Evolutionary conservation across 2,888 invertebrate genomes (phyloP).

Genomic region (Esperia sulphurella): DNA sequence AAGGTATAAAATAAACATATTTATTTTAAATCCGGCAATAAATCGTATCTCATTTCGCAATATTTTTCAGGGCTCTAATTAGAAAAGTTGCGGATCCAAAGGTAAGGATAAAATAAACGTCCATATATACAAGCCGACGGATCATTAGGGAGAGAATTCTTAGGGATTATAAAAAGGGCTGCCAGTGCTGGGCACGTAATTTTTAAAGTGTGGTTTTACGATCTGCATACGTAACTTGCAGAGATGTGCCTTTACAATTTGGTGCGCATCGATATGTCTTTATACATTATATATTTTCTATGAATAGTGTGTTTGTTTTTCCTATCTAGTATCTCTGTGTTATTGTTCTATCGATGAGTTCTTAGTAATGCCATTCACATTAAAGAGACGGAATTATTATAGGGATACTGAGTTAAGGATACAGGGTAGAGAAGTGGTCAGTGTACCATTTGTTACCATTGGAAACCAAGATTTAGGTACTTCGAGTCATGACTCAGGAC

Average conservation of each 20-base stretch:
- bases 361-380: too few relatives aligned
- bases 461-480: too few relatives aligned
- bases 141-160: conserved; percentile 66
- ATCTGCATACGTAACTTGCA: conserved; percentile 57
- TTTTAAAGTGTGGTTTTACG: conserved; percentile 66
- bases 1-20: background rate
- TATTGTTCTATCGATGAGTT: too few relatives aligned
- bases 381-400: too few relatives aligned
- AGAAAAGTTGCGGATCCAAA: conserved; percentile 41
- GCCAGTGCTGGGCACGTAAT: conserved; percentile 49
- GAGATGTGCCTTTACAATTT: conserved; percentile 25
- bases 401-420: too few relatives aligned
- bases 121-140: conserved; percentile 55
- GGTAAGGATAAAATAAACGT: conserved; percentile 53
- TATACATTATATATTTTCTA: too few relatives aligned
- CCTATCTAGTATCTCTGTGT: too few relatives aligned
- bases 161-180: conserved; percentile 69
- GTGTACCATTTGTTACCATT: too few relatives aligned
- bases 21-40: conserved; percentile 2
- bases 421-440: too few relatives aligned
- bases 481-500: too few relatives aligned
- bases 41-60: conserved; percentile 13
- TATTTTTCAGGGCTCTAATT: conserved; percentile 30
- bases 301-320: too few relatives aligned
- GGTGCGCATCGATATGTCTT: too few relatives aligned